These are phyloP conservation scores for Actinostola sp. DNA, from an alignment of 92 coral and sea anemone species.

Conservation along the genomic window DNA sequence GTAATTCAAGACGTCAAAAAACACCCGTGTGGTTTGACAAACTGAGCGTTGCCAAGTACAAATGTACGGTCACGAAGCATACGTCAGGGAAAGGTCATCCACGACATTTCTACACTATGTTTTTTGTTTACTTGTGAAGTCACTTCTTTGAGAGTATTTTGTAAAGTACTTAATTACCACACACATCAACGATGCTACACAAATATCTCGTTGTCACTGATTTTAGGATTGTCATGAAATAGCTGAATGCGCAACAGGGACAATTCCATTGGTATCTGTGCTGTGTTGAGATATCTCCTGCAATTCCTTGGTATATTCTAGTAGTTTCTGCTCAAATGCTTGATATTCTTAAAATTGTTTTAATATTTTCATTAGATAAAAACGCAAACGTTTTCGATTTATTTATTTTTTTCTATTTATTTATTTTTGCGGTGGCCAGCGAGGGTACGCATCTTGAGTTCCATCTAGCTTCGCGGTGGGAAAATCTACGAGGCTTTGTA, in stretches of 20 bases:
- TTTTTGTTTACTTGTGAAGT: conserved; percentile 10
- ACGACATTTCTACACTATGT: neutral
- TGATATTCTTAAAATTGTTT: neutral
- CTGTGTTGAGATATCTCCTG: neutral
- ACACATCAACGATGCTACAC: conserved; percentile 20
- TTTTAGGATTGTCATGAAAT: neutral
- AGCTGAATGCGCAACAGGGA: too few species aligned
- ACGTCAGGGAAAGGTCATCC: too few species aligned
- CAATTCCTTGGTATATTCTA: neutral
- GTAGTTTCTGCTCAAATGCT: neutral
- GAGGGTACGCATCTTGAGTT: neutral
- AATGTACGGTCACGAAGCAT: too few species aligned
- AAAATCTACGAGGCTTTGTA: too few species aligned
- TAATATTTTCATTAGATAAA: neutral
- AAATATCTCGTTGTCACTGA: too few species aligned
- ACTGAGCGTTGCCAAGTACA: too few species aligned
- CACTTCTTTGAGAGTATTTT: neutral
- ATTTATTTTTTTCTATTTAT: too few species aligned
- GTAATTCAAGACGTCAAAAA: too few species aligned
- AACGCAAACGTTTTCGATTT: too few species aligned
- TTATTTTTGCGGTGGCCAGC: neutral
- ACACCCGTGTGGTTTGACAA: too few species aligned
- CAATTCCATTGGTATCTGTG: neutral
- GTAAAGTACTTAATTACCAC: neutral
- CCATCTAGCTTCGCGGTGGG: too few species aligned